Conservation (phyloP, 2,797 vertebrate genomes). For the Mus caroli region DNA sequence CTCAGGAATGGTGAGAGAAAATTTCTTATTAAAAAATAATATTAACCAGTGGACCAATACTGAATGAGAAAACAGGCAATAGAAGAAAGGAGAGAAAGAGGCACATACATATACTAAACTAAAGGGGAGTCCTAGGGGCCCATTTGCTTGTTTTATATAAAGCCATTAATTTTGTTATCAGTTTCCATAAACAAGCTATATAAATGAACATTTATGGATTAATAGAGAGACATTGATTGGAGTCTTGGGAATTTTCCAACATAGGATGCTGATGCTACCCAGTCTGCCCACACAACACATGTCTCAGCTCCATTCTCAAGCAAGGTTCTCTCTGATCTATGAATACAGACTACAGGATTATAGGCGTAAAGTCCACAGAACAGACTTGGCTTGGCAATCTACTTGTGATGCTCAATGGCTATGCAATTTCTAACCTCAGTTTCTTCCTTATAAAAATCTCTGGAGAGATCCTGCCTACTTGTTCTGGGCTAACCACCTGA, state of each 20-base stretch:
- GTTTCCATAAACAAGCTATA: background rate
- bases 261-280: too few relatives aligned
- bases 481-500: background rate
- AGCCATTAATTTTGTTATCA: background rate
- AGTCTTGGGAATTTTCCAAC: background rate
- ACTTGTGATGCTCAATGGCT: background rate
- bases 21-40: background rate
- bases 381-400: background rate
- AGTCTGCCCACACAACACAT: background rate
- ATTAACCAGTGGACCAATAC: background rate
- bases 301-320: background rate
- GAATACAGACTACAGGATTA: background rate
- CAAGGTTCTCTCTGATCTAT: background rate
- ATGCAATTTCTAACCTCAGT: background rate
- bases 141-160: background rate
- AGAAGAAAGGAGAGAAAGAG: background rate
- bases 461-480: background rate
- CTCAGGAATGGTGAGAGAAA: background rate
- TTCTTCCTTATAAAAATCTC: constrained; percentile 20
- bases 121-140: background rate
- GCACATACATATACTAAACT: background rate
- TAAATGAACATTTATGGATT: constrained; percentile 17
- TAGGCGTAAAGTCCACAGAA: background rate
- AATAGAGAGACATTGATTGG: background rate
- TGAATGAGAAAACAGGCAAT: background rate